Conservation (phyloP, 2,113 vertebrate genomes). For the Ciconia stormi region DNA sequence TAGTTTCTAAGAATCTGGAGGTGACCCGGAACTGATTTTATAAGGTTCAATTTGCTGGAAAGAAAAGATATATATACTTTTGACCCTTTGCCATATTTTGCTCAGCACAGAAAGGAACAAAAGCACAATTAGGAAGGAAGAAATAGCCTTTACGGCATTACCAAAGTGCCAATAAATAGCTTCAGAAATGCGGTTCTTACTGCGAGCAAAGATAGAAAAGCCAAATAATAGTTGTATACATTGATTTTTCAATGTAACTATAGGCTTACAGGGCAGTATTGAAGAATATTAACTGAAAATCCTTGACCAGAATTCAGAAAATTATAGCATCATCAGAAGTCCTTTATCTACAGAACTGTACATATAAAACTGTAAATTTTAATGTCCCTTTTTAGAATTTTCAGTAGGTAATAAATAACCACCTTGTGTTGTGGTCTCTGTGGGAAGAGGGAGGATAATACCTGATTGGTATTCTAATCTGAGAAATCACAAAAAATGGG, state of each 20-base stretch:
- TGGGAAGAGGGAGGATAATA: background rate
- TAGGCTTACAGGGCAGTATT: background rate
- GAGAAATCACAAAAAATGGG: background rate
- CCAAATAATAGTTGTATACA: conserved; percentile 33
- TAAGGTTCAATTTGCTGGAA: background rate
- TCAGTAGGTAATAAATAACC: background rate
- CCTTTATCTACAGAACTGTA: background rate
- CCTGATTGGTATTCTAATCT: background rate
- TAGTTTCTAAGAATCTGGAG: background rate
- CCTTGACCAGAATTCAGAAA: conserved; percentile 10
- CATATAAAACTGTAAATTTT: background rate
- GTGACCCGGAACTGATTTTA: background rate
- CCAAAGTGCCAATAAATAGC: background rate
- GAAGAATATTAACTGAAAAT: conserved; percentile 19
- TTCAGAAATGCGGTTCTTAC: background rate
- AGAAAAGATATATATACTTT: background rate
- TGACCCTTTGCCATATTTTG: background rate
- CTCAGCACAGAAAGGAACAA: background rate
- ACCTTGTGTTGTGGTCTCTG: background rate
- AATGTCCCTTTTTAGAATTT: background rate
- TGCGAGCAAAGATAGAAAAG: background rate
- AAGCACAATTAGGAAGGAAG: conserved; percentile 7
- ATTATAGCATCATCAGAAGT: background rate
- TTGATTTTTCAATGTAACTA: conserved; percentile 30
- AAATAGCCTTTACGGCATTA: background rate